Conservation (phyloP, 2,797 vertebrate genomes). For the Triplophysa yarkandensis region DNA sequence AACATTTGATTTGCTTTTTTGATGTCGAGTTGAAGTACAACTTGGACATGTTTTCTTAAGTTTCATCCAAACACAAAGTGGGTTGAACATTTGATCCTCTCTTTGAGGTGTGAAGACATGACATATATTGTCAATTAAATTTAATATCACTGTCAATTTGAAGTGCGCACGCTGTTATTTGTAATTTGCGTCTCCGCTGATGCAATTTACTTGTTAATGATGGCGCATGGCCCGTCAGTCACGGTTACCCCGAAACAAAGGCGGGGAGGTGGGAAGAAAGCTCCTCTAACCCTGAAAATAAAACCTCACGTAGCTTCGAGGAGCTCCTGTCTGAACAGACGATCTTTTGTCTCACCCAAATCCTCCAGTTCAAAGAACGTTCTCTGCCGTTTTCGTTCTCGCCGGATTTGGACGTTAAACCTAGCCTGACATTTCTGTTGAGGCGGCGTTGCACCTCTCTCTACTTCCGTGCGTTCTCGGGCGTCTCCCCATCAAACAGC, state of each 20-base stretch:
- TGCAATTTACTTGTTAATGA: constrained; percentile 26
- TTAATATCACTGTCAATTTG: constrained; percentile 13
- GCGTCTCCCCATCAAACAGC: constrained; percentile 29
- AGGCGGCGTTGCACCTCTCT: constrained; percentile 41
- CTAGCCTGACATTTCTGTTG: constrained; percentile 58
- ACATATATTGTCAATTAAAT: constrained; percentile 20
- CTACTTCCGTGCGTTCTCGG: not conserved
- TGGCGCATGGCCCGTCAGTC: not conserved
- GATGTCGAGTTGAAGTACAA: not conserved
- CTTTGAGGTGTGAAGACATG: constrained; percentile 5
- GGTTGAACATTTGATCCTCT: not conserved
- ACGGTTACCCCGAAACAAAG: not conserved
- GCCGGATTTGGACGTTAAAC: constrained; percentile 47
- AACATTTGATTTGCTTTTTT: not conserved
- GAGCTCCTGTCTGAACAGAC: not conserved
- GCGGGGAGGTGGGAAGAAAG: not conserved
- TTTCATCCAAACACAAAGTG: not conserved
- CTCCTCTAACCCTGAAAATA: constrained; percentile 10
- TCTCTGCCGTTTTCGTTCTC: constrained; percentile 45
- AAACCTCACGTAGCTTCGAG: not conserved
- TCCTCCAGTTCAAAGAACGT: constrained; percentile 60
- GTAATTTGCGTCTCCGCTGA: constrained; percentile 18
- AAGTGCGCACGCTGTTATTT: constrained; percentile 6
- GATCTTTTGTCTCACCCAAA: constrained; percentile 55
- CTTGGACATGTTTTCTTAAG: not conserved